These are phyloP conservation scores for Sarcophilus harrisii DNA, from an alignment of 2,797 vertebrate species.

Conservation along the genomic window DNA sequence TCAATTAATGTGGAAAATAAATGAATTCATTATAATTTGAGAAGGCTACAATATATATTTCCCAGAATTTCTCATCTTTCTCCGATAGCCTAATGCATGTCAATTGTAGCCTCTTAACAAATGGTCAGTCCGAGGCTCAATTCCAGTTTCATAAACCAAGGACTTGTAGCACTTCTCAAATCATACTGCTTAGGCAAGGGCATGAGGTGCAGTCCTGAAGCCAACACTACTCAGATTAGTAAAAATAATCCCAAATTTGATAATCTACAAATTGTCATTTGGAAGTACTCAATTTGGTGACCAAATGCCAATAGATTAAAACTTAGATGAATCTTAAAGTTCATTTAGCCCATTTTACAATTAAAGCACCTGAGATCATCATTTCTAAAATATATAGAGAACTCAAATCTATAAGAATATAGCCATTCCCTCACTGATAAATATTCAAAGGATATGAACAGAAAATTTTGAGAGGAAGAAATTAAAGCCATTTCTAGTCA, in stretches of 20 bases:
- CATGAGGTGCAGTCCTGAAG: not conserved
- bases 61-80: not conserved
- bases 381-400: too few species aligned
- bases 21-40: constrained; percentile 4
- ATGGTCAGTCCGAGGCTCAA: not conserved
- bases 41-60: constrained; percentile 14
- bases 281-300: not conserved
- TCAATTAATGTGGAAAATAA: not conserved
- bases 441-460: too few species aligned
- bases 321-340: not conserved
- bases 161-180: constrained; percentile 5
- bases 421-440: too few species aligned
- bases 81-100: constrained; percentile 2
- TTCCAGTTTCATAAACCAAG: not conserved
- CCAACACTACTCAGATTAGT: not conserved
- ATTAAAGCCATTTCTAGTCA: too few species aligned
- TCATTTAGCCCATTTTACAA: not conserved
- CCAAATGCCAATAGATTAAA: not conserved
- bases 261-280: not conserved
- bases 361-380: not conserved
- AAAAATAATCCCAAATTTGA: not conserved
- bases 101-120: not conserved
- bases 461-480: too few species aligned
- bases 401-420: too few species aligned
- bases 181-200: not conserved